Conservation (phyloP, 2,888 invertebrate genomes). For the Elaeidobius kamerunicus region DNA sequence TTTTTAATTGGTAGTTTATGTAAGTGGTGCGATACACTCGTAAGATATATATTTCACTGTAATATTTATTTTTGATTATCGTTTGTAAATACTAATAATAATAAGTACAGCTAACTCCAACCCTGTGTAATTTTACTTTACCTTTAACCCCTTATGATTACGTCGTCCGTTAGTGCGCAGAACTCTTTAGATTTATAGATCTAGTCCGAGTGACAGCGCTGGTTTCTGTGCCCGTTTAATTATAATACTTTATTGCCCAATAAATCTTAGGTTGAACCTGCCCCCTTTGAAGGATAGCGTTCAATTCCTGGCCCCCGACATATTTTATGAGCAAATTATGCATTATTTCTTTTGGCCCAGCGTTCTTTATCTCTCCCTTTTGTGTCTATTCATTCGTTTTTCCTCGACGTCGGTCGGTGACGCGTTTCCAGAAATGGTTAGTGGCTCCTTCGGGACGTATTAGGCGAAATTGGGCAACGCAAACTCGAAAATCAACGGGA, state of each 20-base stretch:
- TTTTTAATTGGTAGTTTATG: no score
- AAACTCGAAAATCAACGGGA: slow-evolving; percentile 24
- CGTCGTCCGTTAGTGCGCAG: slow-evolving; percentile 11
- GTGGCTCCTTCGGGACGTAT: slow-evolving; percentile 41
- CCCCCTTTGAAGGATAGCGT: slow-evolving; percentile 59
- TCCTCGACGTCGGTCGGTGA: slow-evolving; percentile 22
- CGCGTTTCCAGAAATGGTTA: slow-evolving; percentile 39
- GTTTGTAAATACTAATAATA: no score
- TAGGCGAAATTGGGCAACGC: slow-evolving; percentile 38
- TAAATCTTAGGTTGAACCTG: slow-evolving; percentile 60
- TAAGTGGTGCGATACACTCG: no score
- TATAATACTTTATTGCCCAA: slow-evolving; percentile 77
- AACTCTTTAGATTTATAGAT: slow-evolving; percentile 46
- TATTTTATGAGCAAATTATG: slow-evolving; percentile 70
- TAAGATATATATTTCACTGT: no score
- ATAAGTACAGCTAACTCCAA: neutral
- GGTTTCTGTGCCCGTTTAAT: slow-evolving; percentile 59
- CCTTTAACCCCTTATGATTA: slow-evolving; percentile 20
- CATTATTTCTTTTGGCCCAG: slow-evolving; percentile 45
- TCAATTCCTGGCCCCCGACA: slow-evolving; percentile 52
- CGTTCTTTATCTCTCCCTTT: slow-evolving; percentile 36
- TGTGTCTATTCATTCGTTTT: slow-evolving; percentile 30
- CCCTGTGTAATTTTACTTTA: slow-evolving; percentile 17
- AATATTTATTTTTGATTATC: no score
- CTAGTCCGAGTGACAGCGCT: slow-evolving; percentile 50